phyloP scores from a whole-genome alignment of 1,140 invertebrate genomes.

The Drosophila auraria region DNA sequence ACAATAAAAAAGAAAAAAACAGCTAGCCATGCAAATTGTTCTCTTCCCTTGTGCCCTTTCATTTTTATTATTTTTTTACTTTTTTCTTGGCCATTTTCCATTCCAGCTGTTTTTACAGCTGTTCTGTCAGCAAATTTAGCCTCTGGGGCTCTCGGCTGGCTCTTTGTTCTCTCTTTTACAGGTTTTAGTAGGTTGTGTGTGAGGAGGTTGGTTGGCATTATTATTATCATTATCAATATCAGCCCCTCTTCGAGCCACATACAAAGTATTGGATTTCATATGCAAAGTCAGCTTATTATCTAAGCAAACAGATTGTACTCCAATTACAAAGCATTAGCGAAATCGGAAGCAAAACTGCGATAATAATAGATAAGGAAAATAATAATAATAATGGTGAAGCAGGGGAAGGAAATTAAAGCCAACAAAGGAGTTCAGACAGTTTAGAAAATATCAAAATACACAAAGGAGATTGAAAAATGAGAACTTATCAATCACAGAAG shows the following conservation, averaged over 20 bases:
- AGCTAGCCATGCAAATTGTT: conserved; percentile 2
- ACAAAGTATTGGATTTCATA: conserved; percentile 21
- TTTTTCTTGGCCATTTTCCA: conserved; percentile 1
- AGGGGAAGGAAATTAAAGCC: no score
- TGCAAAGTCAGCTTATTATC: conserved; percentile 25
- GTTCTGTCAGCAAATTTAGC: conserved; percentile 57
- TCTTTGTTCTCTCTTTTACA: conserved; percentile 4
- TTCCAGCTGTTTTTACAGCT: conserved; percentile 68
- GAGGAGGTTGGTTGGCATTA: neutral
- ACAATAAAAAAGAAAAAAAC: neutral
- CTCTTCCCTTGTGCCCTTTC: neutral
- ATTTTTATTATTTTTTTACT: neutral
- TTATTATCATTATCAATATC: conserved; percentile 14
- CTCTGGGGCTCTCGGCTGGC: neutral
- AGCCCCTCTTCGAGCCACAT: neutral
- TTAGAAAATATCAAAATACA: neutral
- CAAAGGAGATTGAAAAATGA: no score
- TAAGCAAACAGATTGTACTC: conserved; percentile 22
- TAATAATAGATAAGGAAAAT: neutral
- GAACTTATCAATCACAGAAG: no score
- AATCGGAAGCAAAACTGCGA: neutral
- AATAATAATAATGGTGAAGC: neutral
- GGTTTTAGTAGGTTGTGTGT: neutral
- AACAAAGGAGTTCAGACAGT: neutral
- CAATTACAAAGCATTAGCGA: conserved; percentile 43